These are phyloP conservation scores for Augochlorella aurata DNA, from an alignment of 2,888 invertebrate genomes.

Conservation along the genomic window DNA sequence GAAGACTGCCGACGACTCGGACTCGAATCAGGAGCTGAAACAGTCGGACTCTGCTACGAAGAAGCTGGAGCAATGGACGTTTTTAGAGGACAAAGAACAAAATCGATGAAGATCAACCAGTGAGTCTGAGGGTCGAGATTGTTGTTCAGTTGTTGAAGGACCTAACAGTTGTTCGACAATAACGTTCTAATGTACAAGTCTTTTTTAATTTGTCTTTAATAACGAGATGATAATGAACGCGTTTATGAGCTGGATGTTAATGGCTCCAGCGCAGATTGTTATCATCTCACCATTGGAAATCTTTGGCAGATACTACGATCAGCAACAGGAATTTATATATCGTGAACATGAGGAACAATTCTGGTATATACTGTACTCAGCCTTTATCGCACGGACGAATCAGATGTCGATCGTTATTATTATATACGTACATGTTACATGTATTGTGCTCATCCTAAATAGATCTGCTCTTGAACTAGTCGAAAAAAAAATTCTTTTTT, in stretches of 20 bases:
- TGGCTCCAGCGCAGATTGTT: neutral
- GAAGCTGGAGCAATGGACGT: constrained; percentile 81
- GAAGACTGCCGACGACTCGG: constrained; percentile 59
- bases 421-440: constrained; percentile 2
- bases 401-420: constrained; percentile 26
- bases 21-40: constrained; percentile 41
- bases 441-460: constrained; percentile 40
- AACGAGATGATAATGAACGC: constrained; percentile 16
- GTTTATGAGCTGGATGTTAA: neutral
- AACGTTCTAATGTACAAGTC: constrained; percentile 21
- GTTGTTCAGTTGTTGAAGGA: constrained; percentile 71
- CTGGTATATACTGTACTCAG: constrained; percentile 39
- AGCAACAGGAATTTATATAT: constrained; percentile 8
- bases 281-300: neutral
- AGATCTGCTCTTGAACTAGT: constrained; percentile 54
- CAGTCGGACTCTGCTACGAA: constrained; percentile 60
- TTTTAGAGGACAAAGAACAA: constrained; percentile 75
- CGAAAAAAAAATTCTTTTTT: constrained; percentile 34
- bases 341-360: constrained; percentile 18
- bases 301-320: constrained; percentile 5
- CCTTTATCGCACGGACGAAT: constrained; percentile 22
- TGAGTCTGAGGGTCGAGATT: constrained; percentile 74
- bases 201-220: constrained; percentile 1
- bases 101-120: constrained; percentile 75
- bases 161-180: constrained; percentile 45